Conservation (phyloP, 2,113 vertebrate genomes). For the Fregetta grallaria region DNA sequence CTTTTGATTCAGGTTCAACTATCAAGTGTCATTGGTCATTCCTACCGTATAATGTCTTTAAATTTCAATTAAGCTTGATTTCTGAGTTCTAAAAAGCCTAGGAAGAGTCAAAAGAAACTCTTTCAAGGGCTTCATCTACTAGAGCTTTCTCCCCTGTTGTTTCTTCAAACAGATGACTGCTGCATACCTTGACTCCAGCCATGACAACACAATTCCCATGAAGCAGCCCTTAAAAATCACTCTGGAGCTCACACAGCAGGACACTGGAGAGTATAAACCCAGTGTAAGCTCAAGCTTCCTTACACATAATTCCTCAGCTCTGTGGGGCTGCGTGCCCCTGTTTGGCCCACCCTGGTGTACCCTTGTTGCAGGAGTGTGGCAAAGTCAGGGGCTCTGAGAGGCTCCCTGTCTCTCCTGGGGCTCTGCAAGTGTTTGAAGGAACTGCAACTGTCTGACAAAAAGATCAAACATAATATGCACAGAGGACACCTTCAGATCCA, state of each 20-base stretch:
- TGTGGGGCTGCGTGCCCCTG: background rate
- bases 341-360: slow-evolving; percentile 1
- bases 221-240: slow-evolving; percentile 22
- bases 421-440: background rate
- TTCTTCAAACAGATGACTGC: slow-evolving; percentile 2
- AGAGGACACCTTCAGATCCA: background rate
- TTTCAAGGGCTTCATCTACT: slow-evolving; percentile 9
- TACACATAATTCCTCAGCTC: background rate
- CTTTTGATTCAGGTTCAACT: slow-evolving; percentile 19
- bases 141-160: slow-evolving; percentile 20
- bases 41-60: slow-evolving; percentile 9
- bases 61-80: slow-evolving; percentile 42
- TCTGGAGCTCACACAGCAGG: slow-evolving; percentile 31
- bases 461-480: background rate
- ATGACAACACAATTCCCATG: slow-evolving; percentile 61
- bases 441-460: background rate
- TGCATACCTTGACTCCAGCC: slow-evolving; percentile 57
- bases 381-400: background rate
- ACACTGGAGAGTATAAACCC: background rate
- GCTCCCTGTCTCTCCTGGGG: background rate
- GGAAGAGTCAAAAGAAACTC: slow-evolving; percentile 17
- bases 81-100: background rate
- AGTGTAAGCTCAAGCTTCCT: background rate
- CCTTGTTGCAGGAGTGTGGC: background rate
- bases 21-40: background rate